Percentiles rank a stretch among this genome's conserved stretches.
These are phyloP conservation scores for Propithecus perrieri DNA, from an alignment of 2,797 vertebrate species.

Conservation along the genomic window DNA sequence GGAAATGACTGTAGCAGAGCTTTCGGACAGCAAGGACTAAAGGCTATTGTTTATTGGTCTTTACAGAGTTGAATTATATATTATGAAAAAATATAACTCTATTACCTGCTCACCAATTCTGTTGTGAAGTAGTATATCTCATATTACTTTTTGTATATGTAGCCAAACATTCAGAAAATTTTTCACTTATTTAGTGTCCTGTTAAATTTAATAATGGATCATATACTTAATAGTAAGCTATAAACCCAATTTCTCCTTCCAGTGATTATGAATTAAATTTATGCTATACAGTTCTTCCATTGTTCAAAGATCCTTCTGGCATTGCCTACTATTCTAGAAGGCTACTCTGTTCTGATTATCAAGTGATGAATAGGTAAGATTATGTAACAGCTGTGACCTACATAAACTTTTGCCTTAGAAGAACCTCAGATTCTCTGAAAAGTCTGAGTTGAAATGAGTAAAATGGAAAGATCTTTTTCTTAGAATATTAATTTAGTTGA, in stretches of 20 bases:
- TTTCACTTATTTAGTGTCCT: not conserved
- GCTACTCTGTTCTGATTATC: not conserved
- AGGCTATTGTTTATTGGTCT: not conserved
- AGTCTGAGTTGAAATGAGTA: not conserved
- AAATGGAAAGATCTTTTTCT: not conserved
- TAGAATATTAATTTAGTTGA: not conserved
- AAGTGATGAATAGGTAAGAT: not conserved
- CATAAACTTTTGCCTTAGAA: not conserved
- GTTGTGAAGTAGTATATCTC: not conserved
- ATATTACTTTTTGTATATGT: not conserved
- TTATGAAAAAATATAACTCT: conserved; percentile 6
- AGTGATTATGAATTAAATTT: conserved; percentile 22
- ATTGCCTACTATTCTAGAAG: not conserved
- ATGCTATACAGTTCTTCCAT: not conserved
- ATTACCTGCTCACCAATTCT: not conserved
- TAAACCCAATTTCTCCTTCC: conserved; percentile 19
- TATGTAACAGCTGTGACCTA: not conserved
- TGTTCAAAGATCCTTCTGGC: not conserved
- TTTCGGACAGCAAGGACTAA: not conserved
- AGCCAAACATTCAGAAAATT: not conserved
- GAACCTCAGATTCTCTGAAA: not conserved
- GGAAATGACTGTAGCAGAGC: not conserved
- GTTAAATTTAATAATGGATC: conserved; percentile 39
- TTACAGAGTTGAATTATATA: not conserved
- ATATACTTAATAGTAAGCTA: conserved; percentile 36